Base-by-base conservation (phyloP, 1,140 invertebrate genomes). In the Drosophila pseudoananassae region DNA sequence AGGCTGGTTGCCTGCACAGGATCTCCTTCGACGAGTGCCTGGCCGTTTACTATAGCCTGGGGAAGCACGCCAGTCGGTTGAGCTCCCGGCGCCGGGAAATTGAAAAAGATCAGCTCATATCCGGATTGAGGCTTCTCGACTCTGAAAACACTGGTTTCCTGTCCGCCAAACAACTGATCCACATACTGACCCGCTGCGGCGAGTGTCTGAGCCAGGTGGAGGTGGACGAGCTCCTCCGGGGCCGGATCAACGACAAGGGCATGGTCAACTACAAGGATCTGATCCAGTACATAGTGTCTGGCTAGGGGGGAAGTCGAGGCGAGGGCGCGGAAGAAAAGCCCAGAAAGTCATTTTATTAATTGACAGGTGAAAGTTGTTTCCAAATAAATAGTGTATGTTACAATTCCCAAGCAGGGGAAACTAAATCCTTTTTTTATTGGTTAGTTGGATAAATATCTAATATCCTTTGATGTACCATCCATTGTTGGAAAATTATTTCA, bases 121-220 rank as follows among this genome's bases (percentile, higher is more conserved):
- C 29, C 31, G 61, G 80, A 6, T 91, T 71, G 92, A 95, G 94
- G 83, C 96, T 97, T 45, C 98, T 98, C 89, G 98, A 98, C 92
- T 97, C 97, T 92, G 97, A 98, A 92, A 97, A 97, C 78, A 97
- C 98, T 78, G 98, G 98, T 1, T 94, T 97, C 90, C 98, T 99
- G 91, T 96, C 97, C 1, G 97, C 97, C 6, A 94, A 95, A 60
- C 97, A 99, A 90, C 93, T 99, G 40, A 95, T 97, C 61, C 97
- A 98, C 81, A 97, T 99, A 25, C 98, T 99, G 97, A 97, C 97
- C 56, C 98, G 25, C 6, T 68, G 97, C 92, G 93, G 99, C 0
- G 98, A 99, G 92, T 95, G 97, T 78, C 92, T 99, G 10, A 97
- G 96, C 9, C 96, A 98, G 78, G 95, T 97, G 75, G 98, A 99